Evolutionary conservation across 2,888 invertebrate genomes (phyloP).

Genomic region (Acronicta aceris): DNA sequence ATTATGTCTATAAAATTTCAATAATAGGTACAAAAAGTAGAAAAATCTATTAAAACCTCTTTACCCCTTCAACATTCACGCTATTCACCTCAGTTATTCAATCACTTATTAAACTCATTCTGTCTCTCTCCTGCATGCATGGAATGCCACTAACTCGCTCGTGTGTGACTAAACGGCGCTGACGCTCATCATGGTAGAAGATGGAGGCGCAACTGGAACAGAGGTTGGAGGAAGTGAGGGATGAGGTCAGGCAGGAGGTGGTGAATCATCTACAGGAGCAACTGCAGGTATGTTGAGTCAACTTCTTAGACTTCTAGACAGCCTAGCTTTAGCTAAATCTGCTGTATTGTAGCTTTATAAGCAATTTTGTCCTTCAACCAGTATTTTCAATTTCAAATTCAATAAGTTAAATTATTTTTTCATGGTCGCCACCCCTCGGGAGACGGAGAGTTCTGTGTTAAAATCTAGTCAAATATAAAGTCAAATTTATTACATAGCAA

Average conservation of each 20-base stretch:
- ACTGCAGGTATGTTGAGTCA: constrained; percentile 90
- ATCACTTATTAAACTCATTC: constrained; percentile 55
- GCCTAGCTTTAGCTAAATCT: no score
- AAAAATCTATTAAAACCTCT: neutral
- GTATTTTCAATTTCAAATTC: no score
- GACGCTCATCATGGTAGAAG: constrained; percentile 57
- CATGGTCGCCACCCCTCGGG: no score
- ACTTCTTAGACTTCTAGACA: neutral
- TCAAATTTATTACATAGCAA: no score
- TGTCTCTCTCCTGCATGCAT: constrained; percentile 81
- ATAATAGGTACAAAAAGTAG: neutral
- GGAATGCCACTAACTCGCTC: constrained; percentile 83
- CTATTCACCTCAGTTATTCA: constrained; percentile 43
- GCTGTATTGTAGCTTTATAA: no score
- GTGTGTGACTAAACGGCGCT: constrained; percentile 77
- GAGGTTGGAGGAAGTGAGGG: constrained; percentile 67
- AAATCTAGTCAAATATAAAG: no score
- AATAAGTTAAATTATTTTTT: no score
- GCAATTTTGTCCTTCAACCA: no score
- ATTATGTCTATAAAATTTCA: neutral
- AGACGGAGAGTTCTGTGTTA: no score
- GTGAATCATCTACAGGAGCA: constrained; percentile 92
- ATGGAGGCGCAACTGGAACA: constrained; percentile 66
- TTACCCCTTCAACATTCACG: constrained; percentile 20
- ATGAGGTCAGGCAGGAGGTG: constrained; percentile 91